Conservation (phyloP, 2,888 invertebrate species). For the Deilephila elpenor region DNA sequence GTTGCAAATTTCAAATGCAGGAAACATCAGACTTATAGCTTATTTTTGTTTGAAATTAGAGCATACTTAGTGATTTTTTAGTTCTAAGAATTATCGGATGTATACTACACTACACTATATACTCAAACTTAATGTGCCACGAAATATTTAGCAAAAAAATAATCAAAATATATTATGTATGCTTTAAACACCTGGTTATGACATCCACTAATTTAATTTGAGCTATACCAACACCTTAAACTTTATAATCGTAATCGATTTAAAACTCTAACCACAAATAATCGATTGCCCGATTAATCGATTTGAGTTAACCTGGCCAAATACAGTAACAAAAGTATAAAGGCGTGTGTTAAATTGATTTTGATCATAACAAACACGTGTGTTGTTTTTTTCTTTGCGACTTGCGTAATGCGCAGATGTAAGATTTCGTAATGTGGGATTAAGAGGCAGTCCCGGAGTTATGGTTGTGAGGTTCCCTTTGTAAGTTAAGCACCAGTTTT, state of each 20-base stretch:
- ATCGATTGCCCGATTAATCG: conserved; percentile 4
- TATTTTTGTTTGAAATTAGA: too few relatives aligned
- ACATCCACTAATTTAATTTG: not conserved
- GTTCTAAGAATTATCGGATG: too few relatives aligned
- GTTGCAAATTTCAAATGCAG: not conserved
- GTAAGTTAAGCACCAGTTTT: not conserved
- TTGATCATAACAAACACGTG: conserved; percentile 60
- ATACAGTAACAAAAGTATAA: conserved; percentile 49
- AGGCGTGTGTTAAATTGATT: conserved; percentile 56
- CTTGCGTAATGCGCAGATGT: conserved; percentile 65
- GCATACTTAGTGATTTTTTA: too few relatives aligned
- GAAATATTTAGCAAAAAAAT: too few relatives aligned
- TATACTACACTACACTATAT: too few relatives aligned
- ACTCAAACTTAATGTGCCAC: too few relatives aligned
- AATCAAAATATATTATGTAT: too few relatives aligned
- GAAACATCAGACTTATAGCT: not conserved
- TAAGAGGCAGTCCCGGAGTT: conserved; percentile 45
- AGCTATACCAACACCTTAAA: not conserved
- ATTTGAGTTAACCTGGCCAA: conserved; percentile 34
- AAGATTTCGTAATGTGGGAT: conserved; percentile 66
- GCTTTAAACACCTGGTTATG: not conserved
- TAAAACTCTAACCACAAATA: not conserved
- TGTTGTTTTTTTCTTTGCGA: conserved; percentile 34
- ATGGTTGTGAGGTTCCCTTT: conserved; percentile 32
- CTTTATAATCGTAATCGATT: not conserved